Evolutionary conservation across 2,113 vertebrate species (phyloP).

Genomic region (Cottus gobio): DNA sequence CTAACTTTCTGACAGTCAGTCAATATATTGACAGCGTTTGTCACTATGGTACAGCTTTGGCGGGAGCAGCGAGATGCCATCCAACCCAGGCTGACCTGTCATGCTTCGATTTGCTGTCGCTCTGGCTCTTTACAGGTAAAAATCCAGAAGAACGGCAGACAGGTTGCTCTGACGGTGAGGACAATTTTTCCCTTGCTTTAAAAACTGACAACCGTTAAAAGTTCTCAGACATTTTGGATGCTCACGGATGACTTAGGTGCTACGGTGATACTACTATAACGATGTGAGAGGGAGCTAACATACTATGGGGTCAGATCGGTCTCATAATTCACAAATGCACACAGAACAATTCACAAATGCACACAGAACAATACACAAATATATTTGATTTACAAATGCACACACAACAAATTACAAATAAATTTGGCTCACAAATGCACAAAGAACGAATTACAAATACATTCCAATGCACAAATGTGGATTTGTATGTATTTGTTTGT

Average conservation of each 20-base stretch:
- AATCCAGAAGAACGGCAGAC: conserved; percentile 56
- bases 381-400: too few species aligned
- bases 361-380: too few species aligned
- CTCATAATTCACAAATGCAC: too few species aligned
- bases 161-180: conserved; percentile 55
- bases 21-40: conserved; percentile 84
- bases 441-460: too few species aligned
- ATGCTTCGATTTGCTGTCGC: conserved; percentile 67
- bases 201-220: conserved; percentile 32
- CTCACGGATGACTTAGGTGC: background rate
- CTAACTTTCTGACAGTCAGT: conserved; percentile 80
- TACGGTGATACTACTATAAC: background rate
- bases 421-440: too few species aligned
- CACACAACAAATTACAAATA: too few species aligned
- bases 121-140: conserved; percentile 55
- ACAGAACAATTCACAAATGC: too few species aligned
- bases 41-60: conserved; percentile 75
- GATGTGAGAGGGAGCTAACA: background rate
- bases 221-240: background rate
- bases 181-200: conserved; percentile 36
- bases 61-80: conserved; percentile 47
- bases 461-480: too few species aligned
- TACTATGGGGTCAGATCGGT: too few species aligned
- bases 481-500: too few species aligned
- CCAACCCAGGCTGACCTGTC: conserved; percentile 59